Evolutionary conservation across 1,140 invertebrate genomes (phyloP), one percentile per base, ranked within the genome.

Genomic region (Diorhabda elongata): DNA sequence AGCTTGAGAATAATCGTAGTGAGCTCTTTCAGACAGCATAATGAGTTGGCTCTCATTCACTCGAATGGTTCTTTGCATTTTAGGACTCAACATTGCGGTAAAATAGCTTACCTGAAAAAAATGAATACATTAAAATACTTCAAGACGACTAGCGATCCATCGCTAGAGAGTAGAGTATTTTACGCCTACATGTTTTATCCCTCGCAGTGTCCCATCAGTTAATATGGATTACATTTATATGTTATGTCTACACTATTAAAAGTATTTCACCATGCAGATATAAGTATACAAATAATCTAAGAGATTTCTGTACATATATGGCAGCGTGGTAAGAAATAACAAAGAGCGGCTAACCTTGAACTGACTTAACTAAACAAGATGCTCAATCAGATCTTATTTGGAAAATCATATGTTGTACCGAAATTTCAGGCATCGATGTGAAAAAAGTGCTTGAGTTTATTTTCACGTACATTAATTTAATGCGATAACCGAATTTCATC

Each of bases 1-100:
- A 43, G 88, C 84, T 81, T 86, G 77, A 44, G 87, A 87, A 74
- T 90, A 86, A 80, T 96, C 94, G 74, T 90, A 88, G 73, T 90
- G 87, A 3, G 93, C 94, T 74, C 92, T 89, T 70, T 94, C 91
- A 0, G 94, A 91, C 52, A 97, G 84, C 84, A 93, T 92, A 11
- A 94, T 80, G 56, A 97, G 85, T 79, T 93, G 91, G 58, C 86
- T 85, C 74, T 94, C 92, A 80, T 92, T 92, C 11, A 96, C 89
- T 45, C 93, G 86, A 56, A 95, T 87, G 8, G 88, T 87, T 65
- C 92, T 88, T 85, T 95, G 92, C 87, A 95, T 92, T 80, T 91
- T 92, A 5, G 91, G 91, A 78, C 90, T 92, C 71, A 92, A 82
- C 89, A 92, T 91, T 52, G 56, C 71, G 67, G 47, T n/a, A 44